A percentile compares a stretch with the other conserved stretches of the same genome.
Evolutionary conservation across 2,888 invertebrate species (phyloP).

Genomic region (Mesorhabditis sp.): DNA sequence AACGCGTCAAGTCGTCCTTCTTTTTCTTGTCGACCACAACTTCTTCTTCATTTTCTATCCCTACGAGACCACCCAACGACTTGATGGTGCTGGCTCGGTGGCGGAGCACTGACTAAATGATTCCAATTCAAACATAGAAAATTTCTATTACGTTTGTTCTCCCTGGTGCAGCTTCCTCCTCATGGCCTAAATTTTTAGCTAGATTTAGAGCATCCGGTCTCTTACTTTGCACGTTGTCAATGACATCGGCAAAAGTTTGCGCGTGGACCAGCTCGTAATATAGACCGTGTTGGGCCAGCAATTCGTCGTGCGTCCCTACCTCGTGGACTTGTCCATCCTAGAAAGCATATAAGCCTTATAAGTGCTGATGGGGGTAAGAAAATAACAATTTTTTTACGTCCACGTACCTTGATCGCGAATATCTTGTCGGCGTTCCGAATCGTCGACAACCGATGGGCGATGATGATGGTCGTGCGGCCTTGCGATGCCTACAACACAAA

Average conservation of each 20-base stretch:
- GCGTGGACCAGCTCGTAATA: constrained; percentile 66
- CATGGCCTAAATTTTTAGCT: not conserved
- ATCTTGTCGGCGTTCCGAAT: constrained; percentile 63
- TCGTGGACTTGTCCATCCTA: constrained; percentile 65
- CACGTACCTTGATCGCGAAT: constrained; percentile 58
- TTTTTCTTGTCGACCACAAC: constrained; percentile 17
- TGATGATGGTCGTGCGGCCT: constrained; percentile 61
- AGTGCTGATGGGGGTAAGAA: not conserved
- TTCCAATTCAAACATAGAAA: not conserved
- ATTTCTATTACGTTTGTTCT: not conserved
- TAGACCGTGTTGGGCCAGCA: constrained; percentile 67
- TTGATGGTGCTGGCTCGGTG: constrained; percentile 24
- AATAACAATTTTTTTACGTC: not conserved
- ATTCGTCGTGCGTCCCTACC: constrained; percentile 70
- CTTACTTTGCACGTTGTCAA: constrained; percentile 19
- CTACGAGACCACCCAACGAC: constrained; percentile 10
- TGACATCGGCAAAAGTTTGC: constrained; percentile 45
- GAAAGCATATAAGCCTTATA: not conserved
- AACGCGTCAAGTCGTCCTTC: constrained; percentile 26
- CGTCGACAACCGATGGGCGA: constrained; percentile 63
- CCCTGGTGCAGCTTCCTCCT: not conserved
- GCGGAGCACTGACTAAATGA: constrained; percentile 14
- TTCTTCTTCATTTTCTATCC: constrained; percentile 19
- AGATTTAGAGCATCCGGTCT: not conserved
- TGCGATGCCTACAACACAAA: constrained; percentile 26